Evolutionary conservation across 1,140 invertebrate species (phyloP), one percentile per base, ranked within the genome.

Genomic region (Macrobrachium nipponense): DNA sequence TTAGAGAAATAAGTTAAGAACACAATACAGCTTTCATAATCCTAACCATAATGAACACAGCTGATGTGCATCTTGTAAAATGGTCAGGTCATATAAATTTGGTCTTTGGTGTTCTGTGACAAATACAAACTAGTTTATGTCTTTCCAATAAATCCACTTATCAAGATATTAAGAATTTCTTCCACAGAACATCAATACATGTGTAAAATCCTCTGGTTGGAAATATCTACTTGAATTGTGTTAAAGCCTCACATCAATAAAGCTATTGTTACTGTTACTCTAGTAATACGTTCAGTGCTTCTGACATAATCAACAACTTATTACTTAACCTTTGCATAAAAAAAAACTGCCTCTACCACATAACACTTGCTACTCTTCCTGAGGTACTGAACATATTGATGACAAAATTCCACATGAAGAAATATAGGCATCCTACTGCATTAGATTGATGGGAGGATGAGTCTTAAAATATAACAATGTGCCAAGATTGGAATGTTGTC

Each of bases 351-450:
- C 66, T 68, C 43, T 80, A 70, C 36, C 68, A 51, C 51, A 51
- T 64, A 80, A 80, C 66, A 80, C 79, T 80, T 80, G 62, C 79
- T 70, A 80, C 64, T 58, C 68, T 80, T 80, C 79, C 79, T 80
- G 79, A 80, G 79, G 79, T 80, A 80, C 20, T 80, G 79, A 80
- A 80, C 62, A 62, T 43, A n/a, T 44, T 80, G 62, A 80, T 80
- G 17, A 80, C 51, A 80, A 51, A 51, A 80, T 27, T 66, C 18
- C 44, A 27, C 14, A 80, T 44, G 64, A 68, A 36, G 61, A 80
- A 51, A 51, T 51, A 64, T 51, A 70, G 66, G 64, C 79, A 80
- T 80, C 51, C 51, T 51, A 68, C 27, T 80, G 62, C 79, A 58
- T 70, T 80, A 80, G 66, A 80, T 58, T 51, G 51, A 51, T 51